Evolutionary conservation across 2,888 invertebrate genomes (phyloP), one percentile per base, ranked within the genome.

Genomic region (Hydrotaea cyrtoneurina): DNA sequence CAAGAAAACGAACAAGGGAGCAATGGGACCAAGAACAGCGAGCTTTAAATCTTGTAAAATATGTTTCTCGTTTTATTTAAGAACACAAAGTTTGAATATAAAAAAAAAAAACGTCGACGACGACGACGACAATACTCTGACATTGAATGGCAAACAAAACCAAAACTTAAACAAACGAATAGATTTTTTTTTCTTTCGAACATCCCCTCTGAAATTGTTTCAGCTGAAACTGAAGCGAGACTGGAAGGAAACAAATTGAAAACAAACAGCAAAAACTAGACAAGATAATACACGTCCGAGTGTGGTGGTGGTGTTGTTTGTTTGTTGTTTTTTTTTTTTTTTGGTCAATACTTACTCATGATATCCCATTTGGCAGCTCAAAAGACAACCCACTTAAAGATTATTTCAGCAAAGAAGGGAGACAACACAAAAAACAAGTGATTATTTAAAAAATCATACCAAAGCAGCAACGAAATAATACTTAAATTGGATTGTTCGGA

Each of bases 311-410:
- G 8, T 46, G 10, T 69, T 43, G 43, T 69, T 59, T 2, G 31
- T 2, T 31, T 31, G 15, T 26, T 46, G 21, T 10, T 69, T 43
- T 39, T 39, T 36, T 23, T 15, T 31, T 69, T 19, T 55, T 36
- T 50, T 55, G 23, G 81, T 75, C 85, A 80, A 82, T 64, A 76
- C 73, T 82, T 64, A 76, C 73, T 82, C 82, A 82, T 77, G 55
- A 77, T 69, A 31, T 64, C 76, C 79, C 46, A 77, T 62, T 85
- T 85, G 85, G 85, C 85, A 85, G 69, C 79, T 36, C 21, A 59
- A 82, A 69, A 71, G 81, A 79, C 77, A 79, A 62, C 82, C 82
- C 79, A 85, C 77, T 85, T 82, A 71, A 73, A 73, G 82, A 84
- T 80, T 50, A 78, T 75, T 75, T 59, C 46, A 23, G 46, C 7